Percentiles rank a stretch among this genome's conserved stretches.
Evolutionary conservation across 2,888 invertebrate genomes (phyloP).

Genomic region (Coelinius sp.): DNA sequence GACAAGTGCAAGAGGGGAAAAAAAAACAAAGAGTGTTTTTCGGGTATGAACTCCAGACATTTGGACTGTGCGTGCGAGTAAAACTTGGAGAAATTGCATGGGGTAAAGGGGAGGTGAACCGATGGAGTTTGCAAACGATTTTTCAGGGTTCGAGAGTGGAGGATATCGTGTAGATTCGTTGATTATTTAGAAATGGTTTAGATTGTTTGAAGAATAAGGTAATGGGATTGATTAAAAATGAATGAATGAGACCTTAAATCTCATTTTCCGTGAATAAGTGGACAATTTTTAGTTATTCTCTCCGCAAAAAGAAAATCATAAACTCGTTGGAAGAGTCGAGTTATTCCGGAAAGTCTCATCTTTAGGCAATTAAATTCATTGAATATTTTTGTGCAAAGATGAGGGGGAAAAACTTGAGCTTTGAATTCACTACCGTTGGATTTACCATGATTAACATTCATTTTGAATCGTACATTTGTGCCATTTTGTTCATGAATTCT

Average conservation of each 20-base stretch:
- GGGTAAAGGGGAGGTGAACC: background rate
- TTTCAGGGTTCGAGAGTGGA: background rate
- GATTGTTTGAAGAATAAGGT: background rate
- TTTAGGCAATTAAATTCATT: background rate
- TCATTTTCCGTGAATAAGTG: background rate
- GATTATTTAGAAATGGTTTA: background rate
- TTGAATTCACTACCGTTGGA: too few species aligned
- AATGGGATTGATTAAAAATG: background rate
- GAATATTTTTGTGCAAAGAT: background rate
- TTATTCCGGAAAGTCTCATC: background rate
- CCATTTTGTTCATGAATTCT: too few species aligned
- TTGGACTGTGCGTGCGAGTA: slow-evolving; percentile 42
- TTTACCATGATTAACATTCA: too few species aligned
- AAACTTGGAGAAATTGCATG: background rate
- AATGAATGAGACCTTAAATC: background rate
- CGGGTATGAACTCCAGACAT: slow-evolving; percentile 53
- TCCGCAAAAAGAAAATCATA: background rate
- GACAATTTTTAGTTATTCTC: background rate
- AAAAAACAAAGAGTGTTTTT: background rate
- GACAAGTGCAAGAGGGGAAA: slow-evolving; percentile 12
- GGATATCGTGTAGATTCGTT: background rate
- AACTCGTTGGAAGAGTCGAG: background rate
- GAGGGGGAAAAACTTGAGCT: slow-evolving; percentile 47
- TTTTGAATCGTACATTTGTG: too few species aligned
- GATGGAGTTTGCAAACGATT: background rate